Conservation (phyloP, 2,888 invertebrate species). For the Eurytoma adleriae region DNA sequence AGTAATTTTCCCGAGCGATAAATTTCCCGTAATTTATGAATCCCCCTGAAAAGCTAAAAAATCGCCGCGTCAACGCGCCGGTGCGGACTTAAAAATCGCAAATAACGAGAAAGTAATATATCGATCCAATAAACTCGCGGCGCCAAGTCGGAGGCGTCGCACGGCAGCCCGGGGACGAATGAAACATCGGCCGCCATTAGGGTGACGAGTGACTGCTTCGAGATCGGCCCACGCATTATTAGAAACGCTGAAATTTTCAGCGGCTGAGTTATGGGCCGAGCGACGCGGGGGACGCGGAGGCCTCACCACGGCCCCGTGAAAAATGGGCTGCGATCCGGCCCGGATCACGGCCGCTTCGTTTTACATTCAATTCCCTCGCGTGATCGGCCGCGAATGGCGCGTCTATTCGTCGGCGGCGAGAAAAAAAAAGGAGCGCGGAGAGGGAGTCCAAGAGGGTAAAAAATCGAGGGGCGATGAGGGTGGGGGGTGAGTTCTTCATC, state of each 20-base stretch:
- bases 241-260: slow-evolving; percentile 16
- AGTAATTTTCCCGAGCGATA: too few relatives aligned
- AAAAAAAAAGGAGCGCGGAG: slow-evolving; percentile 43
- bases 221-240: not conserved
- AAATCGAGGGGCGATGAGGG: slow-evolving; percentile 16
- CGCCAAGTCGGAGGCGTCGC: too few relatives aligned
- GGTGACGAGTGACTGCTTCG: not conserved
- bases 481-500: slow-evolving; percentile 24
- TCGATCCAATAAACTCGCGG: too few relatives aligned
- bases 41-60: too few relatives aligned
- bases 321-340: slow-evolving; percentile 41
- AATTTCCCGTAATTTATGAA: too few relatives aligned
- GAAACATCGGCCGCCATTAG: not conserved
- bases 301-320: slow-evolving; percentile 7
- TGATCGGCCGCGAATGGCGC: slow-evolving; percentile 64
- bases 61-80: too few relatives aligned
- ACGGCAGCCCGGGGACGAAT: too few relatives aligned
- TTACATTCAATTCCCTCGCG: slow-evolving; percentile 67
- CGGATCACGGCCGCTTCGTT: slow-evolving; percentile 53
- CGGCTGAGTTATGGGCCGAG: not conserved
- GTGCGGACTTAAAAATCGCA: too few relatives aligned
- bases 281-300: not conserved
- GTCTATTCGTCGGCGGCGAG: slow-evolving; percentile 51
- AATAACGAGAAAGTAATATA: too few relatives aligned
- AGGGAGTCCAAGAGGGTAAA: slow-evolving; percentile 50